A percentile compares a stretch with the other conserved stretches of the same genome.
Conservation (phyloP, 2,797 vertebrate species). For the Lepidocolaptes lacrymiger region DNA sequence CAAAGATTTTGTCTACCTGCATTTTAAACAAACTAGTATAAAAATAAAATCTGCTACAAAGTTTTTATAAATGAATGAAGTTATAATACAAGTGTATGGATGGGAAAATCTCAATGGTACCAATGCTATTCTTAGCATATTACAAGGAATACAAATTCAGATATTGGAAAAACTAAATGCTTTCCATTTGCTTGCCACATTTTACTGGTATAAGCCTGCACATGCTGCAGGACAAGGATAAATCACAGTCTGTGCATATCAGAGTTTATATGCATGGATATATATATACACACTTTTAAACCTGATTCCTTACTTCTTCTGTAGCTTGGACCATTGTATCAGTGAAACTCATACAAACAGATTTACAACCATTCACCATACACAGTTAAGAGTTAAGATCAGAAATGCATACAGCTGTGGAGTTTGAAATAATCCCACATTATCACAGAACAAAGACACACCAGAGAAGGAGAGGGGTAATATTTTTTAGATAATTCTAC, state of each 20-base stretch:
- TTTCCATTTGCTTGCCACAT: background rate
- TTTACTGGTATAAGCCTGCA: background rate
- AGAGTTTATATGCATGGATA: background rate
- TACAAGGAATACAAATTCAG: background rate
- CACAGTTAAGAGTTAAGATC: background rate
- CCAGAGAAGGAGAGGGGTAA: background rate
- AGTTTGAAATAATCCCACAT: background rate
- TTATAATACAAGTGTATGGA: background rate
- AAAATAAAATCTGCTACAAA: background rate
- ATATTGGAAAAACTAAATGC: background rate
- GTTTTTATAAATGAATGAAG: background rate
- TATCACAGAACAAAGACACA: background rate
- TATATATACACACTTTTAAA: background rate
- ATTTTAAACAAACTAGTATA: background rate
- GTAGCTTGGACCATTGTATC: background rate
- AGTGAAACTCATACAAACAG: background rate
- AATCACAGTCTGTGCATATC: background rate
- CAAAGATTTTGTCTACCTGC: background rate
- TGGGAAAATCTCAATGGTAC: background rate
- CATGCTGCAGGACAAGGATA: background rate
- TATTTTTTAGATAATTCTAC: background rate
- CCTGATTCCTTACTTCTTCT: background rate
- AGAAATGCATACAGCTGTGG: background rate
- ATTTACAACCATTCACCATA: background rate
- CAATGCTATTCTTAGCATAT: background rate